A percentile compares a stretch with the other conserved stretches of the same genome.
These are phyloP conservation scores for Coregonus ussuriensis DNA, from an alignment of 2,797 vertebrate genomes.

Conservation along the genomic window DNA sequence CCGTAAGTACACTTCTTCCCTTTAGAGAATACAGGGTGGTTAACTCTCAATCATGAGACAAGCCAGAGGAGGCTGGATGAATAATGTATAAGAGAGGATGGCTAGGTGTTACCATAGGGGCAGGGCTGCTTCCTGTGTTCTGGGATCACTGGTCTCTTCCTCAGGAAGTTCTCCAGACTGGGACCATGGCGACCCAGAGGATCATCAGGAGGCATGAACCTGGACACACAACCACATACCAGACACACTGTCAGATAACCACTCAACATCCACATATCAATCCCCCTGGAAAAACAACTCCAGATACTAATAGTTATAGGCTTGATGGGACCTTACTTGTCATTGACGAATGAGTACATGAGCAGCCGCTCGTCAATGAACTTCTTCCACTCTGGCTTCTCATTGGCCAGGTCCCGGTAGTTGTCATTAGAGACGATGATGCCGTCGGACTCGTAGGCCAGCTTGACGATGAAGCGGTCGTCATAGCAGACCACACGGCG, in stretches of 20 bases:
- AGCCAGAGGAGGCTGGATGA: background rate
- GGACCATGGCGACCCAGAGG: conserved; percentile 96
- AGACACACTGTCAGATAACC: background rate
- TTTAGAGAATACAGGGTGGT: conserved; percentile 51
- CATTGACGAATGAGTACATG: conserved; percentile 99
- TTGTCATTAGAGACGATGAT: conserved; percentile 99
- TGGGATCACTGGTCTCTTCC: conserved; percentile 89
- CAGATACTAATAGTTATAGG: background rate
- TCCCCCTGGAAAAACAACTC: background rate
- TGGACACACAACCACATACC: conserved; percentile 50
- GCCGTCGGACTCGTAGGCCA: conserved; percentile 94
- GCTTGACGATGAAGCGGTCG: conserved; percentile 95
- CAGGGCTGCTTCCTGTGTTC: conserved; percentile 95
- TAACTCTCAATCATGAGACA: background rate
- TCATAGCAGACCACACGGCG: conserved; percentile 96
- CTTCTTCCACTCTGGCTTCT: conserved; percentile 98
- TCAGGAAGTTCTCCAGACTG: conserved; percentile 95
- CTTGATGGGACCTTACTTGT: conserved; percentile 86
- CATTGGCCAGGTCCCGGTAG: conserved; percentile 95
- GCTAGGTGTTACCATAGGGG: conserved; percentile 88
- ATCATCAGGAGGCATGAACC: conserved; percentile 98
- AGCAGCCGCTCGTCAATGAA: conserved; percentile 95
- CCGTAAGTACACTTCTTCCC: conserved; percentile 98
- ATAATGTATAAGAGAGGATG: background rate
- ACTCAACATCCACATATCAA: background rate